Evolutionary conservation across 1,140 invertebrate species (phyloP), one percentile per base, ranked within the genome.

Genomic region (Ostrea edulis): DNA sequence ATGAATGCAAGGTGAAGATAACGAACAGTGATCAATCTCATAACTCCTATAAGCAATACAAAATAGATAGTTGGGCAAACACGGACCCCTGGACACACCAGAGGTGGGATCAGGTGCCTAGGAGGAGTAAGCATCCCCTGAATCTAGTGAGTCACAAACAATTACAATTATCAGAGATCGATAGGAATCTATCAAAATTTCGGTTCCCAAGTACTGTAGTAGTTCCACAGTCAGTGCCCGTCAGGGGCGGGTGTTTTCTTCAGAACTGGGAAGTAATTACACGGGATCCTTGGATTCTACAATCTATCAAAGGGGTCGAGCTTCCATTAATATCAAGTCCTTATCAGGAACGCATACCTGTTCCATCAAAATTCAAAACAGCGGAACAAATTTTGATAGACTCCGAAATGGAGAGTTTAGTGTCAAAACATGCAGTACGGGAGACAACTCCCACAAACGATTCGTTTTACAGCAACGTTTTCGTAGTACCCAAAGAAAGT

Each of bases 401-500:
- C 9, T 51, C 35, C 7, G 87, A 86, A 58, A 86, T 86, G 51
- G n/a, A 71, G 12, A 52, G 29, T n/a, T 52, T 84, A 44, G 29
- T 86, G 8, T 8, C 12, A 54, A 65, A 88, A 86, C 44, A 85
- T 22, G 87, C 85, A 35, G 82, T 88, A 77, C 11, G 4, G 5
- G 17, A 84, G 22, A 20, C 51, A 53, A 29, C 51, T 62, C 55
- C 35, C 14, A 83, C 82, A n/a, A 20, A 5, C 8, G 35, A 54
- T 52, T 85, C 85, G 8, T 90, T 87, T 65, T 83, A 87, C 65
- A 87, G 86, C 83, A 88, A 85, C 14, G 22, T 88, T n/a, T 87
- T 90, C 51, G 52, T 90, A 14, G 84, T 86, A 29, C 86, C 83
- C 68, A 90, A n/a, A 88, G 54, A 88, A 90, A 35, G 83, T 71